These are phyloP conservation scores for Orthosia incerta DNA, from an alignment of 2,888 invertebrate species.

Conservation along the genomic window DNA sequence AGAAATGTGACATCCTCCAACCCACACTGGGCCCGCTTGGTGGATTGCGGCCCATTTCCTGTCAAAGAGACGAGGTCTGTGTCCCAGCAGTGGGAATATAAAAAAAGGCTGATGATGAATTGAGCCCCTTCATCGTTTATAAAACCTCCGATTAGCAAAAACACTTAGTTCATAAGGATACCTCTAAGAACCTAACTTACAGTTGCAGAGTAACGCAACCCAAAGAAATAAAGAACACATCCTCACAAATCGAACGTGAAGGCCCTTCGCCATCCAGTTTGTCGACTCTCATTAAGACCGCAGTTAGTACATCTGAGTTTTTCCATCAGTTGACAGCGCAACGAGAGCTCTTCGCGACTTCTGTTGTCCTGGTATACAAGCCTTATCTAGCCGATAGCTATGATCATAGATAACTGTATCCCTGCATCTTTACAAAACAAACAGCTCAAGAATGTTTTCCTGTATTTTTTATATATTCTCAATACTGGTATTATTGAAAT, in stretches of 20 bases:
- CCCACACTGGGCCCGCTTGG: too few species aligned
- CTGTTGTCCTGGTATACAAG: constrained; percentile 83
- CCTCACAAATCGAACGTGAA: constrained; percentile 71
- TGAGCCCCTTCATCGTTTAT: too few species aligned
- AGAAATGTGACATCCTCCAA: too few species aligned
- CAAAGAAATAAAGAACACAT: constrained; percentile 58
- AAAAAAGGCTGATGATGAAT: too few species aligned
- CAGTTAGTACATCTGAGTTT: constrained; percentile 84
- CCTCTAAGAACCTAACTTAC: too few species aligned
- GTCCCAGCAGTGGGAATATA: too few species aligned
- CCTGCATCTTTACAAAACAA: constrained; percentile 26
- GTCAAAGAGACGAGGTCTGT: too few species aligned
- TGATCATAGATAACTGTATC: constrained; percentile 85
- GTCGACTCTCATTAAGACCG: constrained; percentile 90
- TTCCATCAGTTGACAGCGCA: constrained; percentile 77
- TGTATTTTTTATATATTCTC: constrained; percentile 39
- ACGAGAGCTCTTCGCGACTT: constrained; percentile 77
- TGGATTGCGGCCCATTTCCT: too few species aligned
- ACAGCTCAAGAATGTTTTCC: not conserved
- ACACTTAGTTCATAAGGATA: not conserved
- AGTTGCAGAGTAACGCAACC: not conserved
- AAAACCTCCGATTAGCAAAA: not conserved
- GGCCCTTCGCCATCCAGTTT: constrained; percentile 87
- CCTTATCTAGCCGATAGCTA: constrained; percentile 86
- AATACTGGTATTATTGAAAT: constrained; percentile 55